Percentiles rank a stretch among this genome's conserved stretches.
These are phyloP conservation scores for Pteronotus mesoamericanus DNA, from an alignment of 2,797 vertebrate genomes.

Conservation along the genomic window DNA sequence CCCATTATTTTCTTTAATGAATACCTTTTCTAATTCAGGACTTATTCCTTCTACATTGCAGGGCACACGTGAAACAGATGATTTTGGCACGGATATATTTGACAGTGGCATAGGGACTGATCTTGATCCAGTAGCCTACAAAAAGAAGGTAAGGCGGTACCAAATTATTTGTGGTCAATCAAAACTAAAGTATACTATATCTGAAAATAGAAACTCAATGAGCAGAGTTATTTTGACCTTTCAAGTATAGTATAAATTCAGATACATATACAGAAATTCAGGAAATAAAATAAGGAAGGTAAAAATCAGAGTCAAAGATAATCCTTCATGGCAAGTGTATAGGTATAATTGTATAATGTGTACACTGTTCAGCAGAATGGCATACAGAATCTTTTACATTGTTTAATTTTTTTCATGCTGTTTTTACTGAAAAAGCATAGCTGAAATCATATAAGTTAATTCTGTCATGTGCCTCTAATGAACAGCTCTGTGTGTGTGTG, in stretches of 20 bases:
- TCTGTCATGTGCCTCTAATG: background rate
- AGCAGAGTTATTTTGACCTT: constrained; percentile 16
- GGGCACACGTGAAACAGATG: constrained; percentile 89
- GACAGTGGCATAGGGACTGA: constrained; percentile 86
- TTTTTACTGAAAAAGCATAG: background rate
- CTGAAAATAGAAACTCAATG: background rate
- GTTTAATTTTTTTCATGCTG: background rate
- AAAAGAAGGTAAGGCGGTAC: background rate
- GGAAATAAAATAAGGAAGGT: background rate
- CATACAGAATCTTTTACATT: background rate
- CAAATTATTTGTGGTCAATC: background rate
- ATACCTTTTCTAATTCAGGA: constrained; percentile 95
- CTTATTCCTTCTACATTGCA: constrained; percentile 96
- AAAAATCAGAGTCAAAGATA: constrained; percentile 22
- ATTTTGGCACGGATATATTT: constrained; percentile 88
- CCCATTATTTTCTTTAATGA: constrained; percentile 92
- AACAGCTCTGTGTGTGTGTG: background rate
- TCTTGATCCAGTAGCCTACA: constrained; percentile 88
- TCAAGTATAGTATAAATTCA: constrained; percentile 28
- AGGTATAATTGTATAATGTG: background rate
- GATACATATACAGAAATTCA: background rate
- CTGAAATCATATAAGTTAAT: background rate
- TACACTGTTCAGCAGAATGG: background rate
- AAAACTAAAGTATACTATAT: background rate
- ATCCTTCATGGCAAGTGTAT: background rate